Conservation (phyloP, 1,140 invertebrate species). For the Berghia stephanieae region DNA sequence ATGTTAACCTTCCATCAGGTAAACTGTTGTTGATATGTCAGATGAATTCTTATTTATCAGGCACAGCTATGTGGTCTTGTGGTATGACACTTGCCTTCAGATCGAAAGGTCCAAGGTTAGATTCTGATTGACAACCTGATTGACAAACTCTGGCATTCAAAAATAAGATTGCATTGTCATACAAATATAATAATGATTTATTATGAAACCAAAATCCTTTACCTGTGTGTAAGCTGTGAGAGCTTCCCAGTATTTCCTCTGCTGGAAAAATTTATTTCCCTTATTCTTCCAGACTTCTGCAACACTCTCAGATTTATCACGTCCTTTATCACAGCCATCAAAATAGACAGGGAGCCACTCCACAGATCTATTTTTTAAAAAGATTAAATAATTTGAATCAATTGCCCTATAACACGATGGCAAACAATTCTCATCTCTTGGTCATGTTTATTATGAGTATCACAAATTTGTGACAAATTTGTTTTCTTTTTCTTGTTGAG, state of each 20-base stretch:
- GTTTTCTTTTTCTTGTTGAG: too few relatives aligned
- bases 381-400: not conserved
- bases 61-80: too few relatives aligned
- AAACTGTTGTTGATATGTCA: too few relatives aligned
- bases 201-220: not conserved
- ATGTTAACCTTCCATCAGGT: too few relatives aligned
- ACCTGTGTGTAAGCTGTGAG: constrained; percentile 28
- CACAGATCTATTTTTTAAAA: constrained; percentile 7
- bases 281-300: constrained; percentile 23
- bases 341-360: constrained; percentile 28
- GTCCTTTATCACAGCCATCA: constrained; percentile 19
- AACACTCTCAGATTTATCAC: constrained; percentile 20
- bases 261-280: constrained; percentile 27
- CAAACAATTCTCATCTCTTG: not conserved
- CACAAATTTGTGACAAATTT: not conserved
- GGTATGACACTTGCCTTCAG: too few relatives aligned
- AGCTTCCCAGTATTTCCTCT: constrained; percentile 17
- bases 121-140: too few relatives aligned
- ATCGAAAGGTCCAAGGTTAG: too few relatives aligned
- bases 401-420: not conserved
- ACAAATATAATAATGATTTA: not conserved
- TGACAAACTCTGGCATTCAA: too few relatives aligned
- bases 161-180: not conserved
- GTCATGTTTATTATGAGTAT: not conserved
- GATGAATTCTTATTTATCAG: too few relatives aligned